These are phyloP conservation scores for Dicrurus megarhynchus DNA, from an alignment of 2,113 vertebrate species.

Conservation along the genomic window DNA sequence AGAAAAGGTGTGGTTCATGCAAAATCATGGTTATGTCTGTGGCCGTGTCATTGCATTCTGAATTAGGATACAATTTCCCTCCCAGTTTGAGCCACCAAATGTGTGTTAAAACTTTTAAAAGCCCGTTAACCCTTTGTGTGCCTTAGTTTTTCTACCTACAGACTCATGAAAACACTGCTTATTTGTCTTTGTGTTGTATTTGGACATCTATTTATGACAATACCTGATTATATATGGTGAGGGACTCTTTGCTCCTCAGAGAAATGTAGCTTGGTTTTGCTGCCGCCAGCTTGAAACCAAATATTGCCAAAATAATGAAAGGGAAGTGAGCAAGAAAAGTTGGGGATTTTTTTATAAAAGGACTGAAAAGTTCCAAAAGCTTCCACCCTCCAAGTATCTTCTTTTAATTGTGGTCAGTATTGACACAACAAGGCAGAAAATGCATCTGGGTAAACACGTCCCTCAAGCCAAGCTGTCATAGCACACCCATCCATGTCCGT, in stretches of 20 bases:
- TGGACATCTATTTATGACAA: not conserved
- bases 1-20: not conserved
- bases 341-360: not conserved
- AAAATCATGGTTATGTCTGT: not conserved
- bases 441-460: not conserved
- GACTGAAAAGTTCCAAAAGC: not conserved
- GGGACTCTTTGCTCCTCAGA: not conserved
- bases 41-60: not conserved
- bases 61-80: not conserved
- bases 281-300: slow-evolving; percentile 9
- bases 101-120: not conserved
- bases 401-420: not conserved
- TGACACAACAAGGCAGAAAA: not conserved
- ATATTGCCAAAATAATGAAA: slow-evolving; percentile 16
- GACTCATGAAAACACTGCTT: not conserved
- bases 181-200: not conserved
- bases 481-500: not conserved
- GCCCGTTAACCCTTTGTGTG: not conserved
- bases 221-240: not conserved
- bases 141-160: not conserved
- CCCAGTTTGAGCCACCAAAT: not conserved
- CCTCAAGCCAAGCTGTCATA: not conserved
- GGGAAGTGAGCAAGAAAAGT: not conserved
- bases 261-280: not conserved
- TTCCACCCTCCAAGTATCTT: not conserved